Percentiles rank a stretch among this genome's conserved stretches.
phyloP scores from a whole-genome alignment of 2,113 vertebrate genomes.

The Poicephalus gulielmi region DNA sequence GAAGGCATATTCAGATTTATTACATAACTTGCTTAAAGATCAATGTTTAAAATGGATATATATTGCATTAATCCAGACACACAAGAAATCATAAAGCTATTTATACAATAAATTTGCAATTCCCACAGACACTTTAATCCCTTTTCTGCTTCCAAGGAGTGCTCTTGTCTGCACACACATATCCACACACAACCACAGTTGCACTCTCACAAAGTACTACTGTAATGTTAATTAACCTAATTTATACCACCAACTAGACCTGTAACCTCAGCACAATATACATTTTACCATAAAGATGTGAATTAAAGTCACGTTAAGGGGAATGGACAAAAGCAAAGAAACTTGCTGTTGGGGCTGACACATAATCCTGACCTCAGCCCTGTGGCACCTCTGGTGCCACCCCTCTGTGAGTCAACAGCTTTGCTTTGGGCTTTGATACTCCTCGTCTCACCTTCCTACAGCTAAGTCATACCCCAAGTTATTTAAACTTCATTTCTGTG shows the following conservation, averaged over 20 bases:
- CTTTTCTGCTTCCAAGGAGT: slow-evolving; percentile 56
- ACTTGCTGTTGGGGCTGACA: neutral
- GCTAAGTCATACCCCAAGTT: slow-evolving; percentile 62
- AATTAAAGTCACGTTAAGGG: slow-evolving; percentile 48
- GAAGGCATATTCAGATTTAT: slow-evolving; percentile 78
- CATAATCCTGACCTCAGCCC: neutral
- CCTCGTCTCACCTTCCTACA: slow-evolving; percentile 7
- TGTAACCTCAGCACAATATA: slow-evolving; percentile 40
- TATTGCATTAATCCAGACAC: slow-evolving; percentile 74
- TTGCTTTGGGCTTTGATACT: neutral
- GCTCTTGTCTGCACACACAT: slow-evolving; percentile 20
- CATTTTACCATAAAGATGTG: slow-evolving; percentile 51
- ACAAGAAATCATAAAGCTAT: slow-evolving; percentile 71
- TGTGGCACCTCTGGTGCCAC: neutral
- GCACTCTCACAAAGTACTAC: neutral
- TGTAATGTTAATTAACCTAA: slow-evolving; percentile 70
- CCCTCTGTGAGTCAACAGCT: neutral
- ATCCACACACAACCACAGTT: neutral
- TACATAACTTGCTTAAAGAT: slow-evolving; percentile 69
- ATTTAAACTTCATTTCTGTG: slow-evolving; percentile 70
- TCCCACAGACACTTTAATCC: slow-evolving; percentile 71
- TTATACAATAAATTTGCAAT: slow-evolving; percentile 74
- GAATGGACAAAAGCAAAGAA: slow-evolving; percentile 26
- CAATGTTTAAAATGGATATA: slow-evolving; percentile 77
- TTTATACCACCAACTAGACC: slow-evolving; percentile 68